Evolutionary conservation across 2,113 vertebrate genomes (phyloP), one percentile per base, ranked within the genome.

Genomic region (Lagopus muta): DNA sequence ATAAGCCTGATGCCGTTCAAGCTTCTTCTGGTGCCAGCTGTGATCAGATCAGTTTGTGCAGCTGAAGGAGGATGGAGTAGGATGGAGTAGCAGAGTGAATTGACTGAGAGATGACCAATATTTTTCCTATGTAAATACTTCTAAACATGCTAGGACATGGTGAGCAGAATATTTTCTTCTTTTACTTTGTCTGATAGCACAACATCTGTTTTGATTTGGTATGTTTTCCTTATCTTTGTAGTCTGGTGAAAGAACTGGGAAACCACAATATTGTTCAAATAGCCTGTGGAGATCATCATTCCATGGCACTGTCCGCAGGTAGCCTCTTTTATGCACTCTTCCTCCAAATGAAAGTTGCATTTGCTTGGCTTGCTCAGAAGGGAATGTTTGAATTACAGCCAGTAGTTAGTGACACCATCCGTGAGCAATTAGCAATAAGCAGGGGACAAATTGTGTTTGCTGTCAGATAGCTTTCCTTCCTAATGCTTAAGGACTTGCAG

Each of bases 251-350:
- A 52, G 92, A 58, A 80, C 82, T 98, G 24, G 21, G 28, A 50
- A 74, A 20, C 54, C 86, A 11, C 16, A 8, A n/a, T 3, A 95
- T 98, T 52, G 80, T 96, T 74, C 97, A 98, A 90, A 86, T 98
- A 73, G 94, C 97, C 0, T 98, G 98, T 93, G 98, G 98, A 45
- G 97, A 97, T 75, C 82, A 93, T 52, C 98, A 98, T 7, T 96
- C 97, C 84, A 45, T 98, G 71, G 97, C 94, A 1, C 85, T 98
- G 27, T 97, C 83, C 61, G 97, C 95, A 98, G 98, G 98, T 98
- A 97, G 30, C 12, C 5, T 90, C 60, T 54, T 83, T 60, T 12
- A 30, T 48, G 13, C 36, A 40, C 9, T 10, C 10, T 71, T 82
- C 43, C 43, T 88, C 45, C 47, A 78, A 48, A 57, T 0, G 7